These are phyloP conservation scores for Sciurus niger DNA, from an alignment of 2,113 vertebrate genomes.

Conservation along the genomic window DNA sequence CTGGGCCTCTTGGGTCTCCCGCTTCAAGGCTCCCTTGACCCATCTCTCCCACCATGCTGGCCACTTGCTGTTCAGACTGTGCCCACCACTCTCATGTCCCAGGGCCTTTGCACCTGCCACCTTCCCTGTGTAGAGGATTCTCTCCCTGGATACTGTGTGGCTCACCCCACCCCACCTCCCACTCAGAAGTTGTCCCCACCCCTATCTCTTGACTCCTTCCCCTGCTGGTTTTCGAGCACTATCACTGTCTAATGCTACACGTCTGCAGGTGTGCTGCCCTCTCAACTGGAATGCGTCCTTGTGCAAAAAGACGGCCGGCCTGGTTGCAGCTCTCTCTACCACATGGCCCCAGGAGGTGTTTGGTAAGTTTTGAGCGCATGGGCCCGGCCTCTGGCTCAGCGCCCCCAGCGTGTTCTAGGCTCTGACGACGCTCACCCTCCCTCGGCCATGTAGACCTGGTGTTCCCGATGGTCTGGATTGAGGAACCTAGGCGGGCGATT, in stretches of 20 bases:
- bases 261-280: neutral
- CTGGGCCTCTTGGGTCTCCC: neutral
- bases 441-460: neutral
- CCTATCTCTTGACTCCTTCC: neutral
- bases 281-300: neutral
- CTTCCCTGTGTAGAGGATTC: neutral
- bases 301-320: neutral
- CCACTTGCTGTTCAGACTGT: too few relatives aligned
- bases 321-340: neutral
- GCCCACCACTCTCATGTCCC: neutral
- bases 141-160: neutral
- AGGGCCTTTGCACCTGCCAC: neutral
- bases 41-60: neutral
- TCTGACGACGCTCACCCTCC: rapidly evolving
- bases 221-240: neutral
- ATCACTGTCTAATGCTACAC: neutral
- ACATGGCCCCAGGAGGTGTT: neutral
- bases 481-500: neutral
- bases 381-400: neutral
- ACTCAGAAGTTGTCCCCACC: neutral
- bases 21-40: neutral
- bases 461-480: neutral
- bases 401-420: neutral
- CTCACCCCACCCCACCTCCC: neutral
- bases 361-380: too few relatives aligned